Base-by-base conservation (phyloP, 1,140 invertebrate genomes). In the Heliothis subflexa region DNA sequence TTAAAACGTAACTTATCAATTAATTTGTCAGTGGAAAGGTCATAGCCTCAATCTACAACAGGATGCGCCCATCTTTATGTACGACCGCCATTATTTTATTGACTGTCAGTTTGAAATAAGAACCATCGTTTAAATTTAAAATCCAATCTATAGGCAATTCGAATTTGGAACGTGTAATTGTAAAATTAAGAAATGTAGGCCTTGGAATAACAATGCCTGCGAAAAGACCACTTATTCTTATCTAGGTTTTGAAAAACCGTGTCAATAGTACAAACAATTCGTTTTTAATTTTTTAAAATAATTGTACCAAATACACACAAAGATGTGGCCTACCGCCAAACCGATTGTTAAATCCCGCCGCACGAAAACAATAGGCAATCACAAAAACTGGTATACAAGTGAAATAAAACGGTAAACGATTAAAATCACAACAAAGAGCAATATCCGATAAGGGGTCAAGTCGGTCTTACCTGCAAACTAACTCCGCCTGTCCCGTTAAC, bases 401-500 rank as follows among this genome's bases (percentile, higher is more conserved):
- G 55, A 18, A 13, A 74, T 13, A 74, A 74, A 73, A 47, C 16
- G 4, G 28, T n/a, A 21, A 16, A 40, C n/a, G 18, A 50, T 49
- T 68, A 18, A 71, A 71, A 55, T 54, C 13, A 33, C 50, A 54
- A 71, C 28, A 70, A 52, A 70, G 47, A 70, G 47, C 66, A 64
- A 54, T 50, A 75, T 64, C 57, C 73, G 59, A 75, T 75, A 64
- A 71, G 50, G 54, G 75, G 61, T 77, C 64, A 70, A 70, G 54
- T 5, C 13, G 45, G 50, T 50, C 54, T 47, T 70, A 78, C 76
- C 76, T 78, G 66, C 62, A 77, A 68, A 40, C 25, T 47, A 50
- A 40, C 54, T 54, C 54, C 54, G 64, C 18, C 28, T 16, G 50
- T 82, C 88, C 87, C 86, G 89, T 89, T 87, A 87, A 28, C 85